Conservation (phyloP, 2,113 vertebrate genomes). For the Hucho hucho region DNA sequence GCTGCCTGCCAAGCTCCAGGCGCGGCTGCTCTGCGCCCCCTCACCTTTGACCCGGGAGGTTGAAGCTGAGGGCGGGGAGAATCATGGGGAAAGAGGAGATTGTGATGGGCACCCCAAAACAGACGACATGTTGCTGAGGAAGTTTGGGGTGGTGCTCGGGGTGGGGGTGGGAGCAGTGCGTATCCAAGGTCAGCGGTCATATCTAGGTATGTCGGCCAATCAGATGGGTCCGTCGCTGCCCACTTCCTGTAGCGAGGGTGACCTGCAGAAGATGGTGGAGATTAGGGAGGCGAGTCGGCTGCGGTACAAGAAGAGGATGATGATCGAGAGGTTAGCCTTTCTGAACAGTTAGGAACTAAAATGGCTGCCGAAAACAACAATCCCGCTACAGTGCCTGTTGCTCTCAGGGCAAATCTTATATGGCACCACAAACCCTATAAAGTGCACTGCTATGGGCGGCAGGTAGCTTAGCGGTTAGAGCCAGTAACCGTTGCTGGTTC, state of each 20-base stretch:
- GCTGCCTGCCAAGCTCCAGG: conserved; percentile 84
- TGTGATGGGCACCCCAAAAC: conserved; percentile 65
- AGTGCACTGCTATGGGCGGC: too few relatives aligned
- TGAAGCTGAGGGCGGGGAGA: conserved; percentile 56
- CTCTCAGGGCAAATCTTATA: not conserved
- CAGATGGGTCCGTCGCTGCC: conserved; percentile 75
- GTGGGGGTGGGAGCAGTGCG: conserved; percentile 43
- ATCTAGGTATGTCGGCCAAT: conserved; percentile 26
- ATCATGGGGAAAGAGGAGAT: conserved; percentile 30
- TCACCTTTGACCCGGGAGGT: conserved; percentile 57
- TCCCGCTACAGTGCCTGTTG: conserved; percentile 2
- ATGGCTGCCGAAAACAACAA: not conserved
- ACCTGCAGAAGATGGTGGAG: conserved; percentile 86
- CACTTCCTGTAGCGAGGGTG: conserved; percentile 81
- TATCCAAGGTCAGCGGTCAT: conserved; percentile 38
- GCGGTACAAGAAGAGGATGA: conserved; percentile 85
- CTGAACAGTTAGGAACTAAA: conserved; percentile 52
- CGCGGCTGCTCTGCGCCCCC: conserved; percentile 85
- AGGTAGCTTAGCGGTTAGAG: too few relatives aligned
- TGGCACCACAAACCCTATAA: too few relatives aligned
- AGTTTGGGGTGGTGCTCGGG: conserved; percentile 68
- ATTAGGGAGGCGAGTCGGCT: conserved; percentile 90
- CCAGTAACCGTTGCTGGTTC: too few relatives aligned
- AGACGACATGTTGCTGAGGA: conserved; percentile 90
- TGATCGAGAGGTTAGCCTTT: conserved; percentile 83